Percentiles rank a stretch among this genome's conserved stretches.
Conservation (phyloP, 2,888 invertebrate genomes). For the Tinea trinotella region DNA sequence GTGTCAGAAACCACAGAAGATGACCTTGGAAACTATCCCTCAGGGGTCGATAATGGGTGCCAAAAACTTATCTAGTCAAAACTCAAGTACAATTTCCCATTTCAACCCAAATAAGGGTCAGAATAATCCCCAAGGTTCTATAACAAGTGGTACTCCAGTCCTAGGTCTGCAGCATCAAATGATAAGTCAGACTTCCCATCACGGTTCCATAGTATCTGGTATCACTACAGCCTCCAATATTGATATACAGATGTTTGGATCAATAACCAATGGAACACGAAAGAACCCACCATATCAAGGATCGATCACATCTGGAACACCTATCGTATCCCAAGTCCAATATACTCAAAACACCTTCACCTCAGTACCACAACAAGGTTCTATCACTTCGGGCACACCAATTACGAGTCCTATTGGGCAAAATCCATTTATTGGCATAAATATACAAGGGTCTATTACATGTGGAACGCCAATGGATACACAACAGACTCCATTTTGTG, state of each 20-base stretch:
- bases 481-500: constrained; percentile 17
- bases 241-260: constrained; percentile 18
- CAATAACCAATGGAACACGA: constrained; percentile 18
- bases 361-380: constrained; percentile 24
- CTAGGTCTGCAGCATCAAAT: constrained; percentile 22
- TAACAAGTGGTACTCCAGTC: constrained; percentile 29
- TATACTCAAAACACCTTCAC: not conserved
- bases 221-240: constrained; percentile 19
- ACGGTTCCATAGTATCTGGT: constrained; percentile 32
- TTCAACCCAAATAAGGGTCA: not conserved
- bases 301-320: constrained; percentile 23
- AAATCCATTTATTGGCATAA: not conserved
- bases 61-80: constrained; percentile 15
- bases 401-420: not conserved
- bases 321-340: constrained; percentile 23
- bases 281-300: constrained; percentile 20
- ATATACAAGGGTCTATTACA: constrained; percentile 24
- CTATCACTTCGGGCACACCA: constrained; percentile 32
- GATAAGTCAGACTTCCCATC: constrained; percentile 20
- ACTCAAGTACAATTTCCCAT: not conserved
- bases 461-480: constrained; percentile 24
- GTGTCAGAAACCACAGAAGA: constrained; percentile 39
- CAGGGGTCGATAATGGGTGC: constrained; percentile 38
- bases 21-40: constrained; percentile 52
- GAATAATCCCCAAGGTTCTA: constrained; percentile 17